Evolutionary conservation across 2,797 vertebrate genomes (phyloP), one percentile per base, ranked within the genome.

Genomic region (Microchirus variegatus): DNA sequence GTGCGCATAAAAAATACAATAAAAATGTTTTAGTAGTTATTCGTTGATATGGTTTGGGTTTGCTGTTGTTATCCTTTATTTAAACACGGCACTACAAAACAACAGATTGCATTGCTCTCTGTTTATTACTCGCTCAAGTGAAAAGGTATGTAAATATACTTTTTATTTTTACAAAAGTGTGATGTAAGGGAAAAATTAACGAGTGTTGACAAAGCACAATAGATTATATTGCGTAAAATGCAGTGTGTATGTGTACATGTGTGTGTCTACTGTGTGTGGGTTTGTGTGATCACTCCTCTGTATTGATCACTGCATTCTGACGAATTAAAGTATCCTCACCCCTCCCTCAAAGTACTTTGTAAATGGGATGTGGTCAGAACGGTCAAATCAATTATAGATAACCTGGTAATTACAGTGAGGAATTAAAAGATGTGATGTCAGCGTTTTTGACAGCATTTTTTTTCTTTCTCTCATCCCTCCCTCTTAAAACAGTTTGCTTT

Each of bases 361-460:
- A 90, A 90, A 90, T 62, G 83, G 82, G 84, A 86, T 86, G 80
- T 42, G 80, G 84, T 73, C 49, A n/a, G 64, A 84, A 70, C 13
- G 49, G 67, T 79, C 75, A 80, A 78, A 94, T 93, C 82, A 90
- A 94, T 93, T 88, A 93, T 94, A 90, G 80, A 93, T 91, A 76
- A 77, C 78, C 85, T 87, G 83, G 88, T 92, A 93, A 92, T 91
- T 91, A 92, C 89, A 87, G 75, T 48, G 51, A 82, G 75, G 88
- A 92, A 92, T 93, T 91, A 92, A 91, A 89, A 92, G 78, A 72
- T 83, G 80, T 90, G 44, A 80, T 81, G 89, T 94, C 91, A 94
- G 92, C 92, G 59, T 77, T 80, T 80, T 47, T 76, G 46, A 67
- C 57, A 55, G 56, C 63, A 51, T 63, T 70, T 72, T 43, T 43